Conservation (phyloP, 2,113 vertebrate genomes). For the Promerops cafer region DNA sequence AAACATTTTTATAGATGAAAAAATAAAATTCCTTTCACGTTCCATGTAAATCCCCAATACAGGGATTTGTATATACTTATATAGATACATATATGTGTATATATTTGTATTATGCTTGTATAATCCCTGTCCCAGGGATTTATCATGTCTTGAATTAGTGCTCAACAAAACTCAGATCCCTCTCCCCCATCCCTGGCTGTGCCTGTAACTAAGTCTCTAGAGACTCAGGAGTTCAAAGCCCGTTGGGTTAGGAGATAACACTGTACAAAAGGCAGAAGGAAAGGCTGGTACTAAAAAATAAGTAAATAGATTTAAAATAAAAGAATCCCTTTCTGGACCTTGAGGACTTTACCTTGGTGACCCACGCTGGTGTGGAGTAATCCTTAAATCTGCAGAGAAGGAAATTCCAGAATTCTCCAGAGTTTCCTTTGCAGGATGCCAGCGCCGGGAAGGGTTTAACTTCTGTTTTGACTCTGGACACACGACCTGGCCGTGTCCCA, state of each 20-base stretch:
- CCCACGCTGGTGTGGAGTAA: rapidly evolving
- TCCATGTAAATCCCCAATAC: background rate
- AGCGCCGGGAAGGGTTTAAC: background rate
- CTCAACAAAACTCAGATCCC: background rate
- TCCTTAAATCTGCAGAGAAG: background rate
- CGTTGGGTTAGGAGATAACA: rapidly evolving
- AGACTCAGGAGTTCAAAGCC: background rate
- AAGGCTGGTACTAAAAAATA: background rate
- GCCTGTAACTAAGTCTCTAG: background rate
- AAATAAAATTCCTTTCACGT: rapidly evolving
- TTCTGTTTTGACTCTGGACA: background rate
- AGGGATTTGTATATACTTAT: background rate
- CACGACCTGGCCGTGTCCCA: background rate
- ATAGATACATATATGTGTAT: background rate
- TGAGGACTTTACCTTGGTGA: background rate
- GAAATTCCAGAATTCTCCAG: background rate
- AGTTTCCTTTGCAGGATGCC: background rate
- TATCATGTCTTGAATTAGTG: background rate
- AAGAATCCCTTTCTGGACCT: background rate
- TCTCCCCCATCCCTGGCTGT: background rate
- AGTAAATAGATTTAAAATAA: background rate
- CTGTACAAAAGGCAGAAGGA: background rate
- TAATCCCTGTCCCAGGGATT: background rate
- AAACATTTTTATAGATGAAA: background rate
- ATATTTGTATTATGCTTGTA: background rate